Base-by-base conservation (phyloP, 2,797 vertebrate species). In the Brachyalestes nurse region DNA sequence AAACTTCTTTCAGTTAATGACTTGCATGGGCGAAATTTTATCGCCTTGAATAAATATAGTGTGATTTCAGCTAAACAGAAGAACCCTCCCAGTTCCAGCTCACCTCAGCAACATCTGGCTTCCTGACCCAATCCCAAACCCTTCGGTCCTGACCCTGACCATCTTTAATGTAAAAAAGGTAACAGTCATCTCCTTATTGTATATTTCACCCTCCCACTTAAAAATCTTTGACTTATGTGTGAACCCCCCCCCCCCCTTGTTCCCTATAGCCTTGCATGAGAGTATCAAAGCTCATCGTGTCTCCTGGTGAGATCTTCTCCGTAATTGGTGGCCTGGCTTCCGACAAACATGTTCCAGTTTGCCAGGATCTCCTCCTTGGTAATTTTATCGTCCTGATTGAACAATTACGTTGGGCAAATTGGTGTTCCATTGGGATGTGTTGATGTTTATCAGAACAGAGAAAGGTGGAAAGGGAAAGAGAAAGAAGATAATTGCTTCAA, bases 291-390 rank as follows among this genome's bases (percentile, higher is more conserved):
- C 86, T 98, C 96, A 0, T 98, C 96, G 0, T 98, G 97, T 79
- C 92, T 94, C 82, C 93, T 94, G 0, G 96, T 97, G 83, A 98
- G 91, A 88, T 98, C 96, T 87, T 98, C 96, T 0, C 97, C 97
- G 0, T 97, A 98, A 93, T 97, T 98, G 85, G 97, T 98, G 1
- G 94, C 96, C 85, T 97, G 96, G 93, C 97, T 97, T 57, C 96
- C 97, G 75, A 98, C 96, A 88, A 98, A 98, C 96, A 98, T 97
- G 91, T 96, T 97, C 97, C 96, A 97, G 89, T 97, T 97, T 79
- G 90, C 93, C 89, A 97, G 90, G 88, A 98, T 95, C 91, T 98
- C 97, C 49, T 92, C 89, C 91, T 96, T 97, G 86, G 95, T 96
- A 16, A 98, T 94, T 89, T 93, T 96, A 16, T 93, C 92, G 0